Conservation (phyloP, 2,113 vertebrate species). For the Phrynocephalus versicolor region DNA sequence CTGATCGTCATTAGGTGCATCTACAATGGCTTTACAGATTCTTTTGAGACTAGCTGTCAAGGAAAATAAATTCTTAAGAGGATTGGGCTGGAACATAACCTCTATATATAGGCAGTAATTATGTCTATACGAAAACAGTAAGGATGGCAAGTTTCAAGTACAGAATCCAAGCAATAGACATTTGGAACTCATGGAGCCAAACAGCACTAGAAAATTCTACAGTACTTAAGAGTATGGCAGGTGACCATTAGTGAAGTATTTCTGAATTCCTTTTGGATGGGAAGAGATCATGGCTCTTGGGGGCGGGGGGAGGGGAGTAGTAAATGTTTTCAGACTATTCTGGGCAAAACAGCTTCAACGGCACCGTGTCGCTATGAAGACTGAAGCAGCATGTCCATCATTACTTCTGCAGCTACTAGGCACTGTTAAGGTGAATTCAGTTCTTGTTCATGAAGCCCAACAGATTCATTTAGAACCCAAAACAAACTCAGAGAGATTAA, state of each 20-base stretch:
- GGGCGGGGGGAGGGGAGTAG: too few species aligned
- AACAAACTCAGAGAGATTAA: not conserved
- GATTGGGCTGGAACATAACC: not conserved
- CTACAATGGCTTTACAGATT: conserved; percentile 90
- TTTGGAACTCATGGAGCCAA: not conserved
- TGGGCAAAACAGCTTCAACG: too few species aligned
- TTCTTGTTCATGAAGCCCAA: not conserved
- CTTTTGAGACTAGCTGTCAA: conserved; percentile 84
- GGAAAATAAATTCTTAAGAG: not conserved
- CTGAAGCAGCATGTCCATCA: too few species aligned
- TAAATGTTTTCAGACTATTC: not conserved
- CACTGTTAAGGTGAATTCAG: not conserved
- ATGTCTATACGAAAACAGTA: too few species aligned
- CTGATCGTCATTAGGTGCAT: conserved; percentile 85
- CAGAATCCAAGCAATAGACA: too few species aligned
- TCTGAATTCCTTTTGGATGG: not conserved
- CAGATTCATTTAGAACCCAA: not conserved
- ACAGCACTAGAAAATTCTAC: not conserved
- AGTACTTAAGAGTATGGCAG: not conserved
- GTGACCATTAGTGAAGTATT: not conserved
- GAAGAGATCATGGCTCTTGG: too few species aligned
- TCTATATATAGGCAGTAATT: not conserved
- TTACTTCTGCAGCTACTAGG: not conserved
- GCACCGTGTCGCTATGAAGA: too few species aligned
- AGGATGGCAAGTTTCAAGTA: too few species aligned